These are phyloP conservation scores for Lerista edwardsae DNA, from an alignment of 2,797 vertebrate species.

Conservation along the genomic window DNA sequence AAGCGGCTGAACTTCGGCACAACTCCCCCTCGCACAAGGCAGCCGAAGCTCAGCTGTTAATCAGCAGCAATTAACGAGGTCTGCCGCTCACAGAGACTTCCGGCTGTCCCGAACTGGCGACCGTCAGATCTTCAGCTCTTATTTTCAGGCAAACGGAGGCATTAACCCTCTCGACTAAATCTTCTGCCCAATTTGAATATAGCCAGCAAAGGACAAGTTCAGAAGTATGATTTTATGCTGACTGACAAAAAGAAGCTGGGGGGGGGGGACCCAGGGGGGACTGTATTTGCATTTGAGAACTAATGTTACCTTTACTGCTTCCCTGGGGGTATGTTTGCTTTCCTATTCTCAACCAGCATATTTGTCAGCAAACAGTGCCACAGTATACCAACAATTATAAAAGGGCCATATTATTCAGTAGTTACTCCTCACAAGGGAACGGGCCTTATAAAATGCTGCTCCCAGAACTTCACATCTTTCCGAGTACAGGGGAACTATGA, in stretches of 20 bases:
- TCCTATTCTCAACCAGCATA: background rate
- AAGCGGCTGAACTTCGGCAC: too few species aligned
- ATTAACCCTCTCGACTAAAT: too few species aligned
- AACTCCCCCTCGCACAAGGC: too few species aligned
- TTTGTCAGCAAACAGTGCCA: background rate
- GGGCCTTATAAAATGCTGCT: background rate
- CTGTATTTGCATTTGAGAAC: background rate
- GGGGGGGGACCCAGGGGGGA: background rate
- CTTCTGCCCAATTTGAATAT: background rate
- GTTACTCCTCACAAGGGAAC: background rate
- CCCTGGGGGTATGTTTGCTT: background rate
- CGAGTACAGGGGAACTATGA: background rate
- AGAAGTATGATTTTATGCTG: background rate
- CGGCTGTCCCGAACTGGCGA: too few species aligned
- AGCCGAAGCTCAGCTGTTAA: too few species aligned
- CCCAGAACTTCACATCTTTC: background rate
- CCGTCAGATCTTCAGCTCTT: too few species aligned
- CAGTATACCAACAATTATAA: too few species aligned
- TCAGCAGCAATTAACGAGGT: too few species aligned
- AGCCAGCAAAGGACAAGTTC: background rate
- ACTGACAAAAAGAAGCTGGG: background rate
- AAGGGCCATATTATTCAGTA: background rate
- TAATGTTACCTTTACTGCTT: background rate
- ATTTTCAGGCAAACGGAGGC: too few species aligned
- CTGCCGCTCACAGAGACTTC: too few species aligned